phyloP scores from a whole-genome alignment of 2,113 vertebrate genomes.

The Ictalurus punctatus region DNA sequence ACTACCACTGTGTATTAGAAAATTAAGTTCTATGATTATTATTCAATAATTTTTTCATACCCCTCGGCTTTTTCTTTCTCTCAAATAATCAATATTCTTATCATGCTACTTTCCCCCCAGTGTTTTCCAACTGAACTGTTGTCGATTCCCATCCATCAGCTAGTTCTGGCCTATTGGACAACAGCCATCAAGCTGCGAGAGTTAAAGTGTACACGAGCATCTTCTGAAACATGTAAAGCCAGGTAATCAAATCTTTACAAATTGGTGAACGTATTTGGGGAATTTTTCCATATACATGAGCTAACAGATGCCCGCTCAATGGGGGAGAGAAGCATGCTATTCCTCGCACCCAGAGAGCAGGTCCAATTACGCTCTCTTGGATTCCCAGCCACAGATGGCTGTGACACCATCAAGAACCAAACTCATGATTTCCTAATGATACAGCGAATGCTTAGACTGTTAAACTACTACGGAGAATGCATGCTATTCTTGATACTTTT shows the following conservation, averaged over 20 bases:
- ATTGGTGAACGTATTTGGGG: background rate
- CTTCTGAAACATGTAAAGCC: background rate
- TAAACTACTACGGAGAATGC: background rate
- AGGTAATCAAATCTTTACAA: background rate
- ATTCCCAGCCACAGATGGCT: background rate
- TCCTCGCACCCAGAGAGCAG: background rate
- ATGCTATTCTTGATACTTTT: background rate
- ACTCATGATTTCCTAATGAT: background rate
- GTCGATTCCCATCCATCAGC: background rate
- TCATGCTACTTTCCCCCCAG: background rate
- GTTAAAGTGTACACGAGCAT: background rate
- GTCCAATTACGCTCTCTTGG: background rate
- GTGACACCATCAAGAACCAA: background rate
- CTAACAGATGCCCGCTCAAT: background rate
- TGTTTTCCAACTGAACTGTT: background rate
- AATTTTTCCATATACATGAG: slow-evolving; percentile 8
- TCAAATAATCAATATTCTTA: background rate
- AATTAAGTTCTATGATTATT: background rate
- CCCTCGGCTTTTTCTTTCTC: background rate
- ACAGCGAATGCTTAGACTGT: background rate
- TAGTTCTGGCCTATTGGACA: background rate
- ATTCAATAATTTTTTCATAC: background rate
- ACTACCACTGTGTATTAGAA: background rate
- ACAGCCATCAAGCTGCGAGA: background rate
- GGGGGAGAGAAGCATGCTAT: background rate